phyloP scores from a whole-genome alignment of 2,797 vertebrate species.

The Falco concolor region DNA sequence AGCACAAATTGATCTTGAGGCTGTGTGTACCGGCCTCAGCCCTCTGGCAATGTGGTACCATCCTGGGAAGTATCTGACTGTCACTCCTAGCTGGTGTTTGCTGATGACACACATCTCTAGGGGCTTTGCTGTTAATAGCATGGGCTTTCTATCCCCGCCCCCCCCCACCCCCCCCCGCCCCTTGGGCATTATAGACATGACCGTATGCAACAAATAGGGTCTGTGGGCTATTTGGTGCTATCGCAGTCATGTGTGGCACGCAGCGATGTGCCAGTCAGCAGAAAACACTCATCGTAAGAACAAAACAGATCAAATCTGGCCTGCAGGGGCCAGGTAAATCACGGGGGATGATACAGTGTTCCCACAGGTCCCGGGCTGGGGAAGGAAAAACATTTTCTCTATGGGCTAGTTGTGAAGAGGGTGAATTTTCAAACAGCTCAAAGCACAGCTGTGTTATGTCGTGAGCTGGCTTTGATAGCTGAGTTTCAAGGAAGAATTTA shows the following conservation, averaged over 20 bases:
- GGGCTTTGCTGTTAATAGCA: not conserved
- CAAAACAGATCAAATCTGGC: not conserved
- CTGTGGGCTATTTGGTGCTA: not conserved
- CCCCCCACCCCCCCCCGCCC: not conserved
- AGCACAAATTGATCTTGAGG: not conserved
- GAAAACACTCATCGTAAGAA: not conserved
- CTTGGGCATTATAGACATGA: not conserved
- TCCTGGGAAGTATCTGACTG: not conserved
- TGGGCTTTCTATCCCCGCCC: not conserved
- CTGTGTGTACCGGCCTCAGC: not conserved
- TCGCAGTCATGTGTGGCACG: accelerated
- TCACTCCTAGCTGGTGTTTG: not conserved
- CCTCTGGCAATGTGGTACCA: not conserved
- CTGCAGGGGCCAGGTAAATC: not conserved
- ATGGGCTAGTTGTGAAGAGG: not conserved
- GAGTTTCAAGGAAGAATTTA: not conserved
- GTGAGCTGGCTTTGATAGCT: not conserved
- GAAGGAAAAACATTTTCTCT: not conserved
- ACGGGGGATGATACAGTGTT: not conserved
- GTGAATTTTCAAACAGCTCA: not conserved
- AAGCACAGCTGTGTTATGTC: not conserved
- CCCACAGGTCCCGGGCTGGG: not conserved
- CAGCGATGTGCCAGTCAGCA: not conserved
- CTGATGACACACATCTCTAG: not conserved
- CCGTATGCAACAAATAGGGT: not conserved